Conservation (phyloP, 2,888 invertebrate species). For the Rhyacophila evoluta region DNA sequence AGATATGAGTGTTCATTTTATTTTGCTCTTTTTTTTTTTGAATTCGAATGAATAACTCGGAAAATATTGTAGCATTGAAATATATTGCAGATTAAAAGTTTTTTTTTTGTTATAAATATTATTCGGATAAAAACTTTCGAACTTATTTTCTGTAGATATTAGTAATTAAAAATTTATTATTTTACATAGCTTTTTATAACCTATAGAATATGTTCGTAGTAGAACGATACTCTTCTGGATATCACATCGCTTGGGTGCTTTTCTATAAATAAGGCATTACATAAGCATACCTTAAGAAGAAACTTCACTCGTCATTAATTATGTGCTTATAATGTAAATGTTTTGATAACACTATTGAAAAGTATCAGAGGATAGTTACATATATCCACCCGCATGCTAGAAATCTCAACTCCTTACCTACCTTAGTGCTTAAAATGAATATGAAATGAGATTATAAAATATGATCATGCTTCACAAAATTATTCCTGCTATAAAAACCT, state of each 20-base stretch:
- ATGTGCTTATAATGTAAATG: slow-evolving; percentile 1
- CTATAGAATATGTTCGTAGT: background rate
- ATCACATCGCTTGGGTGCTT: slow-evolving; percentile 21
- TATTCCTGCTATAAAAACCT: too few relatives aligned
- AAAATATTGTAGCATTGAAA: too few relatives aligned
- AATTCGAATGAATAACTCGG: too few relatives aligned
- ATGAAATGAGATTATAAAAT: too few relatives aligned
- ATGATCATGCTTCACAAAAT: too few relatives aligned
- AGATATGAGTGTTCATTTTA: too few relatives aligned
- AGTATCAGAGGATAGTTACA: too few relatives aligned
- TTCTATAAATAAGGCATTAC: background rate
- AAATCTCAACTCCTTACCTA: too few relatives aligned
- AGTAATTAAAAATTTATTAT: background rate
- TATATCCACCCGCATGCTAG: too few relatives aligned
- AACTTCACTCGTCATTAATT: background rate
- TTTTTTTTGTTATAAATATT: background rate
- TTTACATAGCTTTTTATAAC: background rate
- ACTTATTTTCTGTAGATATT: background rate
- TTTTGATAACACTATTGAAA: background rate
- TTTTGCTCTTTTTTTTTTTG: too few relatives aligned
- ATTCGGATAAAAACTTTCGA: slow-evolving; percentile 1
- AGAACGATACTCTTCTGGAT: slow-evolving; percentile 1
- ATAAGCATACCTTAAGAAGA: slow-evolving; percentile 12
- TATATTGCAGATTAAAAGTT: background rate
- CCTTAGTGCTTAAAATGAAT: too few relatives aligned